Evolutionary conservation across 2,797 vertebrate genomes (phyloP), one percentile per base, ranked within the genome.

Genomic region (Benthosema pterotum): DNA sequence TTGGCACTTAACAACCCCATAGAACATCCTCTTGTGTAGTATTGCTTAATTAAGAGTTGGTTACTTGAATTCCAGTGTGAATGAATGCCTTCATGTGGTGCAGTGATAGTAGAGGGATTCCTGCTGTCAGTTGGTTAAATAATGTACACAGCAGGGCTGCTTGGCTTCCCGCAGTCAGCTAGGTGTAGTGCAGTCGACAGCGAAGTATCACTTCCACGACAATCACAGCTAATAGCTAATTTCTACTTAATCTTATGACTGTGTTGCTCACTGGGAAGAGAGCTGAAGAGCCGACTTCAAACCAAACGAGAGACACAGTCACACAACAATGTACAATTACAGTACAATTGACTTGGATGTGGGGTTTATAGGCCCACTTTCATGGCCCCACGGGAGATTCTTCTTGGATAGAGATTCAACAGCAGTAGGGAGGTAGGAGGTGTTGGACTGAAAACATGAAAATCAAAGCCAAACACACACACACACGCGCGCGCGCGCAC

Each of bases 371-470:
- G 68, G 43, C 77, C 68, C 71, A 82, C 71, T 78, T 75, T 80
- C 53, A 22, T 15, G 48, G 63, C 74, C 52, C 77, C 71, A 46
- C 5, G 9, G 83, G 71, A 62, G 72, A 72, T 73, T 64, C 61
- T 71, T 78, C 65, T 77, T 85, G 89, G 83, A 83, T 60, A 62
- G n/a, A 0, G 43, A 72, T 66, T 56, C 32, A 18, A 65, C 72
- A 70, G 72, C 83, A 84, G 81, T 85, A 69, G 60, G 83, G 67
- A 77, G 67, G 84, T 80, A 69, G 84, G 83, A 84, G 78, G 85
- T 80, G 72, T 86, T 89, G 89, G 86, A 83, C 49, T 0, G 66
- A 63, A 72, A 83, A 65, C 59, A 19, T 2, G 42, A 42, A 49
- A 57, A 64, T 53, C 8, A 5, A 48, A 81, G 86, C 87, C 85